A percentile compares a stretch with the other conserved stretches of the same genome.
These are phyloP conservation scores for Sylvietta virens DNA, from an alignment of 2,113 vertebrate species.

Conservation along the genomic window DNA sequence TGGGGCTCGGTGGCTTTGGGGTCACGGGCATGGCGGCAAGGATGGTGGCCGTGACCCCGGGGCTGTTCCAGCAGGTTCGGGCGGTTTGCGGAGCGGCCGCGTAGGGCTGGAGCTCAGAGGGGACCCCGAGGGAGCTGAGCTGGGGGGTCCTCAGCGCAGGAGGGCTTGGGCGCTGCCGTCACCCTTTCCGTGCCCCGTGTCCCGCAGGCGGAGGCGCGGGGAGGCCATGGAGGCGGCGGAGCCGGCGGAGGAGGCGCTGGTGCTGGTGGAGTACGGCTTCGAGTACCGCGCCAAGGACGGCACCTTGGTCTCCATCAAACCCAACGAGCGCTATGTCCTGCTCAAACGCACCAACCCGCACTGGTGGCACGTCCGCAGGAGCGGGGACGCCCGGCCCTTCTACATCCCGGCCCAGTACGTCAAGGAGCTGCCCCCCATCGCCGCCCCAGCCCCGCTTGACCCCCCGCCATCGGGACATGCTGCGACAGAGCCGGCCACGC, in stretches of 20 bases:
- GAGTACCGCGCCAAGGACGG: slow-evolving; percentile 85
- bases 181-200: background rate
- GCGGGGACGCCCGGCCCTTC: slow-evolving; percentile 76
- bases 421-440: slow-evolving; percentile 63
- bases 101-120: rapidly evolving
- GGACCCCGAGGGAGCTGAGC: background rate
- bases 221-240: slow-evolving; percentile 31
- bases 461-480: rapidly evolving
- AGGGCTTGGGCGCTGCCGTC: background rate
- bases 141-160: background rate
- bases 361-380: slow-evolving; percentile 89
- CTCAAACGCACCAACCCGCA: slow-evolving; percentile 83
- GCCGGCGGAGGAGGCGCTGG: slow-evolving; percentile 70
- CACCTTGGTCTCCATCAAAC: slow-evolving; percentile 79
- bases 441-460: background rate
- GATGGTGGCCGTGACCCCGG: background rate
- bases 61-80: background rate
- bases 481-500: background rate
- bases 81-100: background rate
- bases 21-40: background rate
- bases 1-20: rapidly evolving
- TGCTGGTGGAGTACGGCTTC: slow-evolving; percentile 83
- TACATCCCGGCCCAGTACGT: slow-evolving; percentile 89
- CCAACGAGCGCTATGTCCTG: slow-evolving; percentile 84
- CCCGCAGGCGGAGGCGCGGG: background rate